Evolutionary conservation across 2,797 vertebrate genomes (phyloP).

Genomic region (Cirrhinus molitorella): DNA sequence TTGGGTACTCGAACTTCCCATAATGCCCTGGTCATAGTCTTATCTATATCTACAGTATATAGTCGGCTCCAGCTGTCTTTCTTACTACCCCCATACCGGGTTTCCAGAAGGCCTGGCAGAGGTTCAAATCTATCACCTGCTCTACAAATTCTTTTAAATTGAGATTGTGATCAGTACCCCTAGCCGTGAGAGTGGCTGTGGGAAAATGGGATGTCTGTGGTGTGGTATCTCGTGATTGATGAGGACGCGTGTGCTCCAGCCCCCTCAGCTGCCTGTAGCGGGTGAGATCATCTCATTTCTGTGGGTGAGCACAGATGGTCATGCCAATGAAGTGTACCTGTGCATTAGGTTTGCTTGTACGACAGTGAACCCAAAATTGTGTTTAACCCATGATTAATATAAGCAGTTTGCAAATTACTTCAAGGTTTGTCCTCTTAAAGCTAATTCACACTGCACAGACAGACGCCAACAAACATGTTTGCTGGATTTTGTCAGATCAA

Average conservation of each 20-base stretch:
- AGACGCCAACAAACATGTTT: background rate
- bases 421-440: background rate
- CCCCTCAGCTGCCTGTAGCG: conserved; percentile 18
- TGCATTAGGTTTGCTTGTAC: background rate
- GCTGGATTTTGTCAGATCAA: background rate
- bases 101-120: conserved; percentile 40
- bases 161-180: conserved; percentile 43
- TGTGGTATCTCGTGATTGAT: conserved; percentile 40
- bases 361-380: background rate
- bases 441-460: background rate
- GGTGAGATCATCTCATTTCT: conserved; percentile 43
- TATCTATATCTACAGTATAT: conserved; percentile 34
- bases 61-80: conserved; percentile 42
- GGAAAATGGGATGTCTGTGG: conserved; percentile 36
- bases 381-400: background rate
- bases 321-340: conserved; percentile 17
- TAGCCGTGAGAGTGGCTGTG: conserved; percentile 32
- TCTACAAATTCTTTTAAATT: conserved; percentile 44
- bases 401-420: background rate
- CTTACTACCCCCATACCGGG: conserved; percentile 27
- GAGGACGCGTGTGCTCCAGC: conserved; percentile 9
- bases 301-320: conserved; percentile 17
- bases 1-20: background rate
- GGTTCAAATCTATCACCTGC: conserved; percentile 50
- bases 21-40: conserved; percentile 10